Percentiles rank a stretch among this genome's conserved stretches.
Evolutionary conservation across 1,140 invertebrate species (phyloP).

Genomic region (Dendroctonus ponderosae): DNA sequence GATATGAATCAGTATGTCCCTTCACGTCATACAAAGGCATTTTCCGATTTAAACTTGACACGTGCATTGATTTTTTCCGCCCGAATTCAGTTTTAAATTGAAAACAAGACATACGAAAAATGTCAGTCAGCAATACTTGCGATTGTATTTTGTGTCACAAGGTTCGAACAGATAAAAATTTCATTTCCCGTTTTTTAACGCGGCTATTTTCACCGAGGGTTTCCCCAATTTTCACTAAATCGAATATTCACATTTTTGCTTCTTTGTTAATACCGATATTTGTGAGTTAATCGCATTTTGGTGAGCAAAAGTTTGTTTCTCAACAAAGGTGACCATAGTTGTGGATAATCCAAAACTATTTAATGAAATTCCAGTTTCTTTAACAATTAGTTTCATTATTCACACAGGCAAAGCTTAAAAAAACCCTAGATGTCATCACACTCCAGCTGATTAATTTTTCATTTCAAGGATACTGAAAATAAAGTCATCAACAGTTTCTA

Average conservation of each 20-base stretch:
- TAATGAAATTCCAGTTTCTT: no score
- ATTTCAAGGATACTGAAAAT: neutral
- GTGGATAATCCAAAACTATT: no score
- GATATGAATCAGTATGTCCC: conserved; percentile 23
- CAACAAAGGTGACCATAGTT: no score
- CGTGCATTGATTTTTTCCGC: conserved; percentile 40
- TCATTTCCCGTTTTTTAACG: conserved; percentile 45
- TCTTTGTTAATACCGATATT: no score
- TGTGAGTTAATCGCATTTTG: no score
- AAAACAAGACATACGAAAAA: conserved; percentile 45
- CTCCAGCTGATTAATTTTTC: no score
- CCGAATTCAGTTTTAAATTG: conserved; percentile 40
- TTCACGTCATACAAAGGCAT: conserved; percentile 20
- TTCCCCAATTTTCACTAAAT: no score
- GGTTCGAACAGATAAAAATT: conserved; percentile 46
- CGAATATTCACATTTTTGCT: no score
- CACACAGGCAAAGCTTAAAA: no score
- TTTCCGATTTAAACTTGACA: conserved; percentile 39
- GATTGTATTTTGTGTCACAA: conserved; percentile 41
- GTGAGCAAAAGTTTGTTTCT: no score
- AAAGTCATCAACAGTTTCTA: conserved; percentile 9
- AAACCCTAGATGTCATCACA: no score
- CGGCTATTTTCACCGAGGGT: neutral
- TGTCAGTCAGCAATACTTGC: conserved; percentile 42
- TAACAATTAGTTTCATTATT: no score